Base-by-base conservation (phyloP, 2,113 vertebrate species). In the Halcyon malimbica region DNA sequence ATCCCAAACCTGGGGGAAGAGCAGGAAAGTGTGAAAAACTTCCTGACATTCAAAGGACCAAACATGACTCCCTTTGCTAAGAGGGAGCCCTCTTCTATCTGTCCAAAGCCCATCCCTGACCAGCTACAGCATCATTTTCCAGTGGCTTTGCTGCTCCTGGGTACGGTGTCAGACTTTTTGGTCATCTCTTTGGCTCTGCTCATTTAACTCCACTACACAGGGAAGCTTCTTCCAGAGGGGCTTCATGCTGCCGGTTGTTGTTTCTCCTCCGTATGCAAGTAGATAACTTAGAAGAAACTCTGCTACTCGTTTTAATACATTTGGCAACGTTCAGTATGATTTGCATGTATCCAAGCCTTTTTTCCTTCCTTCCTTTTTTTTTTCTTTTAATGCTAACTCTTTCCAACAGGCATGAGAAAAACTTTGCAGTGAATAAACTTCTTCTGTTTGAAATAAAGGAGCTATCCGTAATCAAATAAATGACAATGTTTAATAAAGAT, bases 341-440 rank as follows among this genome's bases (percentile, higher is more conserved):
- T 97, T 96, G 96, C 96, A 96, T 97, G 97, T 96, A 93, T 56
- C 93, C 73, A 41, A 90, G 39, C 48, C 63, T 96, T 93, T 95
- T 69, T 59, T 44, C 16, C 21, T 46, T 78, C 13, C 46, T 46
- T 19, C 9, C 9, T 26, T 48, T 75, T 82, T 46, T 80, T 64
- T 76, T 65, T 77, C 67, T 87, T 83, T 50, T 1, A 84, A 83
- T 16, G 92, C 70, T 93, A 83, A 95, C 39, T 84, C 79, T 92
- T 95, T 93, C 87, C 92, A 92, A 71, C 81, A 85, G 94, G 96
- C 95, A 96, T 96, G 95, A 56, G 77, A 80, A n/a, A 88, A 56
- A 90, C 20, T 71, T 87, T 76, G 80, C 83, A 75, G 67, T 84
- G 69, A 97, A 54, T 95, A 78, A 92, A 89, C 56, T 51, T 51